phyloP scores from a whole-genome alignment of 2,113 vertebrate species.

The Semnornis frantzii region DNA sequence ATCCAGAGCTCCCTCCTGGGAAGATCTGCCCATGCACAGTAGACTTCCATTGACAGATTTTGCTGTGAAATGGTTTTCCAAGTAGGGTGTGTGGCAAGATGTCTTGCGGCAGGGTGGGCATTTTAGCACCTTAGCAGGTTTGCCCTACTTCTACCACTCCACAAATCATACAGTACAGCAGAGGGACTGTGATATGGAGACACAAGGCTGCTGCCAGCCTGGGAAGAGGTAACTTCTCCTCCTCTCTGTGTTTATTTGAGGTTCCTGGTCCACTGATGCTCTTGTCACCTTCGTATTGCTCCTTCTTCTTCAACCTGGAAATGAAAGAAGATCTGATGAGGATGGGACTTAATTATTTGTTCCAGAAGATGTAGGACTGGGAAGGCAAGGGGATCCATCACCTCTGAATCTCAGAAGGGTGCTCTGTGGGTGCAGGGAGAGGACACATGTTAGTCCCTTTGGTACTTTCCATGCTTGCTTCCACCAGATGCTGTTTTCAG shows the following conservation, averaged over 20 bases:
- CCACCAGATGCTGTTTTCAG: not conserved
- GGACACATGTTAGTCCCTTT: not conserved
- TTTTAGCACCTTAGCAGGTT: not conserved
- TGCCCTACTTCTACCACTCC: not conserved
- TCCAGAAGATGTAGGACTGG: not conserved
- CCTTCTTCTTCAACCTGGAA: not conserved
- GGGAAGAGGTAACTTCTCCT: not conserved
- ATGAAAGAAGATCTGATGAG: not conserved
- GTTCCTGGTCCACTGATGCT: not conserved
- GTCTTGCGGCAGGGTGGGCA: not conserved
- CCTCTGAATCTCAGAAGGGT: not conserved
- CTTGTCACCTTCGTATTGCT: not conserved
- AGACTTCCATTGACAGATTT: not conserved
- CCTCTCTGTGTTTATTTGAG: not conserved
- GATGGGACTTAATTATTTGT: not conserved
- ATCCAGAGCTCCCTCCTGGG: not conserved
- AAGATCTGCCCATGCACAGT: not conserved
- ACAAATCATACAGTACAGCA: not conserved
- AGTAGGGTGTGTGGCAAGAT: not conserved
- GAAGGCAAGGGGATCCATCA: not conserved
- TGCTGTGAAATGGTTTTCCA: not conserved
- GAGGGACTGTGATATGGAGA: not conserved
- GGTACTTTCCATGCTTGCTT: not conserved
- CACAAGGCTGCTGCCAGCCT: not conserved
- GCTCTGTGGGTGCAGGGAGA: not conserved